Evolutionary conservation across 2,888 invertebrate genomes (phyloP), one percentile per base, ranked within the genome.

Genomic region (Poecilus cupreus): DNA sequence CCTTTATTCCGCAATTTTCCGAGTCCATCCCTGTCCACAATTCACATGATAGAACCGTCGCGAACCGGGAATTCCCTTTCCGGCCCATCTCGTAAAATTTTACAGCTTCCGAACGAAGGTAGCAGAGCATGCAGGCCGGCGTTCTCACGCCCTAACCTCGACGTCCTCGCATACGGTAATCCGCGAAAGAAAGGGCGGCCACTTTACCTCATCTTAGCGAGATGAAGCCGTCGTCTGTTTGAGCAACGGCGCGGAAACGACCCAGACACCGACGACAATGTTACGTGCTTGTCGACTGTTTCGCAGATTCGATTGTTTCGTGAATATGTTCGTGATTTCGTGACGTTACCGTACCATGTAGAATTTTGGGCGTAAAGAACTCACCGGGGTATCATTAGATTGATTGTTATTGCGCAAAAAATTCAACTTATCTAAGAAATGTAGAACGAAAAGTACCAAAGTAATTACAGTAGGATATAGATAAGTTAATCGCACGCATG

Each of bases 41-140:
- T 51, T 75, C 75, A 75, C 75, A 26, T 26, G 75, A 75, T 75
- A 51, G 51, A 75, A 24, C 74, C 51, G 18, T 74, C 13, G 51
- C 20, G 16, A 51, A 16, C 51, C 22, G 49, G 75, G 24, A 70
- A 49, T 75, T 51, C 75, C 32, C 64, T 77, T 43, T 78, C 68
- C 49, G 26, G 60, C 51, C 32, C 57, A 72, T 72, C 57, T 80
- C 80, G 80, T 80, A 80, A 80, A 80, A 80, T 80, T 80, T 80
- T 80, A 80, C 80, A 57, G 80, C 72, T 57, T 80, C 60, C 80
- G 11, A 37, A 76, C 32, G 32, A 20, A 72, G 72, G 39, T 24
- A 39, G 24, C 22, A n/a, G 22, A 20, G 20, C 54, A 46, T 43
- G 26, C 26, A n/a, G 43, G 13, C 13, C 13, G 11, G n/a, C 11